These are phyloP conservation scores for Platysternon megacephalum DNA, from an alignment of 2,113 vertebrate genomes.

Conservation along the genomic window DNA sequence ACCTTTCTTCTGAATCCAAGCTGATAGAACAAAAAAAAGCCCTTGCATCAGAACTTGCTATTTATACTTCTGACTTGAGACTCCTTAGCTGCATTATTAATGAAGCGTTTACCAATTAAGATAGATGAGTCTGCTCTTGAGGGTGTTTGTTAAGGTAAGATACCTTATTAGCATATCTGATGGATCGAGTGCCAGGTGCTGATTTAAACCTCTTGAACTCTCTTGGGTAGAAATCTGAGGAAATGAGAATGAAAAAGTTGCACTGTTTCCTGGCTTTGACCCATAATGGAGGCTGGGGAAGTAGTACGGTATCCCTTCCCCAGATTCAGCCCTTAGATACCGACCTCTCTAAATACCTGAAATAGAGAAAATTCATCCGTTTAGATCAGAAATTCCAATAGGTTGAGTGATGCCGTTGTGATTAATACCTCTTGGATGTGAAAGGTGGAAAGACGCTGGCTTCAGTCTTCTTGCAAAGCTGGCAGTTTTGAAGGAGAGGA, in stretches of 20 bases:
- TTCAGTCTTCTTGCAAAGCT: constrained; percentile 53
- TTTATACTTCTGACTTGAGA: constrained; percentile 71
- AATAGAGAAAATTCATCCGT: constrained; percentile 63
- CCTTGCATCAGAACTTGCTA: constrained; percentile 74
- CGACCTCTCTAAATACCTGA: background rate
- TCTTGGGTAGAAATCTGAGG: constrained; percentile 55
- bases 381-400: constrained; percentile 61
- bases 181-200: constrained; percentile 74
- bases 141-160: constrained; percentile 83
- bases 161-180: constrained; percentile 82
- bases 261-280: constrained; percentile 30
- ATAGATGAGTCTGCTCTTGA: constrained; percentile 79
- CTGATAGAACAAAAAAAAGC: constrained; percentile 43
- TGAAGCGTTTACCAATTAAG: constrained; percentile 81
- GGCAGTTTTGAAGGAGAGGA: constrained; percentile 42
- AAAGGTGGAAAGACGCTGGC: constrained; percentile 51
- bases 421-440: constrained; percentile 61
- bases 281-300: background rate
- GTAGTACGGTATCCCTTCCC: background rate
- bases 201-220: constrained; percentile 71
- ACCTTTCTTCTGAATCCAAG: constrained; percentile 47
- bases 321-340: background rate
- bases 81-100: constrained; percentile 82
- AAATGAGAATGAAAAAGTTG: constrained; percentile 45
- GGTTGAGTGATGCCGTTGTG: constrained; percentile 38